Evolutionary conservation across 2,113 vertebrate species (phyloP), one percentile per base, ranked within the genome.

Genomic region (Balaeniceps rex): DNA sequence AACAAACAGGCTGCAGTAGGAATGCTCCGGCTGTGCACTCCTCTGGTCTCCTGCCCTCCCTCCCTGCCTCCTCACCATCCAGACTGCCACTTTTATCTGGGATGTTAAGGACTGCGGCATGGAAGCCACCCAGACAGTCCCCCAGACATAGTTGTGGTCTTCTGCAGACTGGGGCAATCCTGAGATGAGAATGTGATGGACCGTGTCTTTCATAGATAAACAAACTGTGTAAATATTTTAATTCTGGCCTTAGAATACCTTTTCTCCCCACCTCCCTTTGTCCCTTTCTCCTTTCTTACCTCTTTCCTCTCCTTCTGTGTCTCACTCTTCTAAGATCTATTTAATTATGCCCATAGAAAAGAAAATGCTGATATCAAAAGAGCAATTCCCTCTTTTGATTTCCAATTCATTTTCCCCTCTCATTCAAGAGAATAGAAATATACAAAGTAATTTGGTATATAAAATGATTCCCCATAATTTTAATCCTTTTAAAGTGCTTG

Each of bases 281-380:
- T 88, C 92, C 44, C 55, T 93, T 96, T 93, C 75, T 94, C 70
- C 36, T 96, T 97, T 82, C 77, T 69, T 83, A 54, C 94, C 60
- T 96, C 70, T 91, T 97, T 57, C 63, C 83, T 94, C 72, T 84
- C 65, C 74, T 92, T 95, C 71, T 87, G 49, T 88, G 72, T 96
- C 82, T 91, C 95, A 95, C 31, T 95, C 84, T 93, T 92, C 94
- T 96, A 96, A 97, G 82, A 91, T 96, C 88, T 96, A 96, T 97
- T 97, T 98, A 97, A 98, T 98, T 97, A 98, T 55, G 13, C 84
- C 81, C 34, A 86, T 81, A 96, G 72, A 96, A 97, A 90, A 94
- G 86, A 96, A 97, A 98, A 94, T 82, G 82, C 91, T 97, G 93
- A 90, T 92, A 97, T 97, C 95, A 95, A 97, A 98, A 96, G 83